A percentile compares a stretch with the other conserved stretches of the same genome.
These are phyloP conservation scores for Tachycineta bicolor DNA, from an alignment of 2,113 vertebrate genomes.

Conservation along the genomic window DNA sequence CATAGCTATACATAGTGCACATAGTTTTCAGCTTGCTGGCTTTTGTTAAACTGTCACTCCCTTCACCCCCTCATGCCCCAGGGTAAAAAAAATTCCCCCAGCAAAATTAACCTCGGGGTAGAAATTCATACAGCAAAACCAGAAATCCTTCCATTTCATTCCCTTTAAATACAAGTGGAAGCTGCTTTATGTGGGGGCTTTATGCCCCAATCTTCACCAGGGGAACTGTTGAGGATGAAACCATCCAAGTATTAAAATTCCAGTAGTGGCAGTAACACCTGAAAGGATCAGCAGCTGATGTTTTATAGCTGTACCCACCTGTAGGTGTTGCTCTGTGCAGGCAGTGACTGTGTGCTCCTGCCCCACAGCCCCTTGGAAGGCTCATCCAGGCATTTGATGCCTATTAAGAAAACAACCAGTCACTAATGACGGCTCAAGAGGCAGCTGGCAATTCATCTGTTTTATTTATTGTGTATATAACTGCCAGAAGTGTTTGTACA, in stretches of 20 bases:
- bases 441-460: not conserved
- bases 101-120: not conserved
- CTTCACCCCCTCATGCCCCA: not conserved
- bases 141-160: not conserved
- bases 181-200: not conserved
- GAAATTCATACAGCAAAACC: not conserved
- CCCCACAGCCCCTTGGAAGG: not conserved
- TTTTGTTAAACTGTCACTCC: not conserved
- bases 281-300: not conserved
- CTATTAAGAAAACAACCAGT: not conserved
- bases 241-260: not conserved
- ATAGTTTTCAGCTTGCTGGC: not conserved
- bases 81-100: not conserved
- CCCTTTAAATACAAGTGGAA: not conserved
- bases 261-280: conserved; percentile 1
- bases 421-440: not conserved
- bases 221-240: not conserved
- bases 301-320: not conserved
- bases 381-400: not conserved
- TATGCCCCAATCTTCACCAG: not conserved
- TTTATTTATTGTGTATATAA: conserved; percentile 14
- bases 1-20: not conserved
- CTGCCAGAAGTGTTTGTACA: not conserved
- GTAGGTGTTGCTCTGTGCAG: not conserved
- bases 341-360: not conserved